Conservation (phyloP, 2,888 invertebrate genomes). For the Plagodis pulveraria region DNA sequence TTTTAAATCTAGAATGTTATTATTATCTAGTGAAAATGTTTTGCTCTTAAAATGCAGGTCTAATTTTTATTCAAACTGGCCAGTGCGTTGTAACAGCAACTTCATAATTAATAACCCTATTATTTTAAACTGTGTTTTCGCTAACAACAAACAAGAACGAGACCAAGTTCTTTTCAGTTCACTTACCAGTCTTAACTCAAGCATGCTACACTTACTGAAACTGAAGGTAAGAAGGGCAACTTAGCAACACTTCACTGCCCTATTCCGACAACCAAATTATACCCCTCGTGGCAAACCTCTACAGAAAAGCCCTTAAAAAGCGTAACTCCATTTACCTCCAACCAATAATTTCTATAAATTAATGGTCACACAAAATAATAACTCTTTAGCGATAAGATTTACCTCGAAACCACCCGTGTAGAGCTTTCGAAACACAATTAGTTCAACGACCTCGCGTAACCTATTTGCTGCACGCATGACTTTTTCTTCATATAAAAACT, state of each 20-base stretch:
- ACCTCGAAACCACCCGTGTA: conserved; percentile 17
- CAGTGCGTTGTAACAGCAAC: no score
- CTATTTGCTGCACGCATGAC: conserved; percentile 15
- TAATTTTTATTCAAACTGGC: no score
- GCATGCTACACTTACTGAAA: no score
- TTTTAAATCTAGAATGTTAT: no score
- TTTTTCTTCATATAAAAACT: conserved; percentile 8
- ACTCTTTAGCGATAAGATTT: conserved; percentile 30
- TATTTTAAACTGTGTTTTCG: no score
- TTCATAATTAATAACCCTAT: no score
- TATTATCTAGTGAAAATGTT: no score
- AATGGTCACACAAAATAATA: conserved; percentile 28
- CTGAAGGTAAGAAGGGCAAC: no score
- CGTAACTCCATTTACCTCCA: conserved; percentile 13
- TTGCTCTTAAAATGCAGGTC: no score
- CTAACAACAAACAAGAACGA: no score
- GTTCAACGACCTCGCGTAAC: conserved; percentile 32
- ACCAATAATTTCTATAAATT: conserved; percentile 28
- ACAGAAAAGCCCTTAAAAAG: neutral
- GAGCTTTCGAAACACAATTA: conserved; percentile 29
- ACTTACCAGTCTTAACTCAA: no score
- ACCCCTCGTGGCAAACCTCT: neutral
- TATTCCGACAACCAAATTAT: neutral
- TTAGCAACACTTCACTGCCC: neutral
- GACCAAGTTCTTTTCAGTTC: no score